A percentile compares a stretch with the other conserved stretches of the same genome.
phyloP scores from a whole-genome alignment of 2,113 vertebrate species.

The Muscicapa adusta region DNA sequence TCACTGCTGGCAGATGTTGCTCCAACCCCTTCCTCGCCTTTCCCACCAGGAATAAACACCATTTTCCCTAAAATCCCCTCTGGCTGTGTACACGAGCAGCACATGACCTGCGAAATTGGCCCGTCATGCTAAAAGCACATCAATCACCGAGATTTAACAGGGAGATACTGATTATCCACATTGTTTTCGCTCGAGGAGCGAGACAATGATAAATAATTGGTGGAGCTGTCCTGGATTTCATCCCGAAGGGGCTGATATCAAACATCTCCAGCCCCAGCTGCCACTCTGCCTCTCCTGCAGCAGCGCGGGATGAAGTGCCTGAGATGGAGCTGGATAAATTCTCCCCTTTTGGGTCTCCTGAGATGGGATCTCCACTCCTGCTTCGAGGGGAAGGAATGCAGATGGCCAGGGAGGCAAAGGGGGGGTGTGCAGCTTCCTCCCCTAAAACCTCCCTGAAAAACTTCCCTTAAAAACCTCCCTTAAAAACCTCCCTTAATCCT shows the following conservation, averaged over 20 bases:
- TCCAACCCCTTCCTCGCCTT: not conserved
- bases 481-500: not conserved
- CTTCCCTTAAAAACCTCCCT: not conserved
- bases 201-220: not conserved
- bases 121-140: constrained; percentile 20
- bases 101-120: not conserved
- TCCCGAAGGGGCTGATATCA: not conserved
- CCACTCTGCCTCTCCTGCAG: not conserved
- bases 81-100: not conserved
- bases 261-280: not conserved
- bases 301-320: not conserved
- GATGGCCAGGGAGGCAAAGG: not conserved
- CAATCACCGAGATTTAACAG: not conserved
- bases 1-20: not conserved
- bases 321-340: constrained; percentile 36
- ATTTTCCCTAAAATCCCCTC: not conserved
- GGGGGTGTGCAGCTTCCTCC: not conserved
- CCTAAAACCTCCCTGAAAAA: not conserved
- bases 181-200: not conserved
- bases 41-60: constrained; percentile 21
- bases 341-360: not conserved
- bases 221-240: not conserved
- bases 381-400: not conserved
- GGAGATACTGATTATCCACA: not conserved
- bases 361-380: not conserved